Percentiles rank a stretch among this genome's conserved stretches.
Conservation (phyloP, 2,113 vertebrate genomes). For the Atractosteus spatula region DNA sequence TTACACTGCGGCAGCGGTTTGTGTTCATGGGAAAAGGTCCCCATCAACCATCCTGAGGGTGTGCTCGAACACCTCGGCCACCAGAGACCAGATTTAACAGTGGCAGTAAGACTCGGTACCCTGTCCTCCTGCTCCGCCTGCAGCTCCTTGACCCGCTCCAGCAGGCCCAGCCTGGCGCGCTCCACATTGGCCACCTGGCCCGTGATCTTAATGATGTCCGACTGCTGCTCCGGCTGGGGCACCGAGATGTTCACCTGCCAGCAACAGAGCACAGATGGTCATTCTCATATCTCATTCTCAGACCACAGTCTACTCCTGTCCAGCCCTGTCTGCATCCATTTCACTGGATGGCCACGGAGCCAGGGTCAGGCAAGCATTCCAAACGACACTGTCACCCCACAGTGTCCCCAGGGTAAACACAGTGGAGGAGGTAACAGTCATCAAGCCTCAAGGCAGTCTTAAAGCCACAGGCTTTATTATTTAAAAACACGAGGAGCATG, state of each 20-base stretch:
- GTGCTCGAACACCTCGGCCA: background rate
- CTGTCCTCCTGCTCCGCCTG: conserved; percentile 74
- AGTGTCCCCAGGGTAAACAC: no score
- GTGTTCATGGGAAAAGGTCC: background rate
- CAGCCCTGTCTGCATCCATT: no score
- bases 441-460: no score
- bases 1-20: background rate
- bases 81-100: background rate
- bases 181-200: conserved; percentile 67
- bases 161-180: conserved; percentile 63
- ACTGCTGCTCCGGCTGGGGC: conserved; percentile 68
- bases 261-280: no score
- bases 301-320: no score
- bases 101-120: conserved; percentile 40
- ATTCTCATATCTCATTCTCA: no score
- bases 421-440: no score
- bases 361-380: no score
- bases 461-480: no score
- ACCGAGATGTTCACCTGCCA: conserved; percentile 73
- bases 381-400: no score
- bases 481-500: no score
- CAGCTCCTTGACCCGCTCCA: conserved; percentile 66
- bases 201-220: conserved; percentile 69
- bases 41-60: background rate
- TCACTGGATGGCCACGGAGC: no score